Percentiles rank a stretch among this genome's conserved stretches.
These are phyloP conservation scores for Psettodes erumei DNA, from an alignment of 2,113 vertebrate genomes.

Conservation along the genomic window DNA sequence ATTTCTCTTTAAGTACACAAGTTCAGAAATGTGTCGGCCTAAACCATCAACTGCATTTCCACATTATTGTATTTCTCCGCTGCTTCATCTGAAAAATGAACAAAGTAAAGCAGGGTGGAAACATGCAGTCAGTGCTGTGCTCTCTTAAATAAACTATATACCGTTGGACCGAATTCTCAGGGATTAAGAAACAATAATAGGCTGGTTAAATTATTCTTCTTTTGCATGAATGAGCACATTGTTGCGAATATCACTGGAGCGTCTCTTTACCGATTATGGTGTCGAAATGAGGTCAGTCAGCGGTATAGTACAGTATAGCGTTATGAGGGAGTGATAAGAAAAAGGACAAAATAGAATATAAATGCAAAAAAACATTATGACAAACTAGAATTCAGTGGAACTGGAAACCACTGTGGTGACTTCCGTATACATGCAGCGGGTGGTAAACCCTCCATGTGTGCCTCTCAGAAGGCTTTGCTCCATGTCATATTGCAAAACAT, in stretches of 20 bases:
- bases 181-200: constrained; percentile 12
- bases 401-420: neutral
- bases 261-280: constrained; percentile 48
- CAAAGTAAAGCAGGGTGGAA: neutral
- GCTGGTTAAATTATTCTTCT: constrained; percentile 9
- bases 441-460: neutral
- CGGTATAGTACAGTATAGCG: no score
- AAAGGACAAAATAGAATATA: neutral
- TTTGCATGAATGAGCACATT: constrained; percentile 43
- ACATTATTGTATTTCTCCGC: neutral
- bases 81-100: neutral
- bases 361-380: neutral
- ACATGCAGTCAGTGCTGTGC: neutral
- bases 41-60: neutral
- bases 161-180: neutral
- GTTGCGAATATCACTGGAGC: constrained; percentile 22
- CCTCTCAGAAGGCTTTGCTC: neutral
- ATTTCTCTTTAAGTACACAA: neutral
- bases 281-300: constrained; percentile 41
- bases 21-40: neutral
- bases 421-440: neutral
- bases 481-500: constrained; percentile 24
- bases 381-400: neutral
- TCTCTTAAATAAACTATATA: neutral
- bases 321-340: no score